These are phyloP conservation scores for Aphelenchoides besseyi DNA, from an alignment of 1,140 invertebrate genomes.

Conservation along the genomic window DNA sequence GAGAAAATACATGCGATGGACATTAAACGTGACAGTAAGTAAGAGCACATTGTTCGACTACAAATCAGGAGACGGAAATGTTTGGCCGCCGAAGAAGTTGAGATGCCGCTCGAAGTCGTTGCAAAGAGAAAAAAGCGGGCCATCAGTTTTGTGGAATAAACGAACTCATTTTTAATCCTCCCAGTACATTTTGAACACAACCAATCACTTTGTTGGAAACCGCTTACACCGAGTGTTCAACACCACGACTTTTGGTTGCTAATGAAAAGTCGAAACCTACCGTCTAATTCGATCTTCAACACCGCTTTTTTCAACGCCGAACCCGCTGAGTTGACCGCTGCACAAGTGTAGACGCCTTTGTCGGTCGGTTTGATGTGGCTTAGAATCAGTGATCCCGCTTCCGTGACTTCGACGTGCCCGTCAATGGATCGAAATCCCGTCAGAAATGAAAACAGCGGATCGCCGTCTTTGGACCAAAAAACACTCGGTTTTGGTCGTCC, in stretches of 20 bases:
- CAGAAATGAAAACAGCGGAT: constrained; percentile 45
- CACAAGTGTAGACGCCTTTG: constrained; percentile 41
- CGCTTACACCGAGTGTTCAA: too few relatives aligned
- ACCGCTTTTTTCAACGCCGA: constrained; percentile 43
- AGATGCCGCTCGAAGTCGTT: too few relatives aligned
- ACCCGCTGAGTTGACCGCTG: constrained; percentile 47
- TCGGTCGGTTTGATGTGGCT: constrained; percentile 37
- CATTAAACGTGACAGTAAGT: neutral
- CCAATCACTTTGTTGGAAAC: neutral
- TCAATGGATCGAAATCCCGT: constrained; percentile 40
- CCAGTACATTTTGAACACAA: constrained; percentile 12
- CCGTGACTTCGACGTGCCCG: constrained; percentile 49
- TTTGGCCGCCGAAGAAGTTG: neutral
- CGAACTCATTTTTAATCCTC: neutral
- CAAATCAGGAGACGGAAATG: neutral
- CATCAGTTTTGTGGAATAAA: constrained; percentile 11
- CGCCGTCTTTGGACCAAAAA: constrained; percentile 50
- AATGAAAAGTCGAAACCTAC: constrained; percentile 31
- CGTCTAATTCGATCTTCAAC: constrained; percentile 32
- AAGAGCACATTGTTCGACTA: neutral
- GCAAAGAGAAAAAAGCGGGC: neutral
- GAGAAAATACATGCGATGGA: neutral
- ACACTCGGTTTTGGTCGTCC: constrained; percentile 42
- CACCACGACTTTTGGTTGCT: too few relatives aligned
- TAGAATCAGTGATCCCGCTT: constrained; percentile 38